Base-by-base conservation (phyloP, 2,888 invertebrate species). In the Leptinotarsa peninsularis region DNA sequence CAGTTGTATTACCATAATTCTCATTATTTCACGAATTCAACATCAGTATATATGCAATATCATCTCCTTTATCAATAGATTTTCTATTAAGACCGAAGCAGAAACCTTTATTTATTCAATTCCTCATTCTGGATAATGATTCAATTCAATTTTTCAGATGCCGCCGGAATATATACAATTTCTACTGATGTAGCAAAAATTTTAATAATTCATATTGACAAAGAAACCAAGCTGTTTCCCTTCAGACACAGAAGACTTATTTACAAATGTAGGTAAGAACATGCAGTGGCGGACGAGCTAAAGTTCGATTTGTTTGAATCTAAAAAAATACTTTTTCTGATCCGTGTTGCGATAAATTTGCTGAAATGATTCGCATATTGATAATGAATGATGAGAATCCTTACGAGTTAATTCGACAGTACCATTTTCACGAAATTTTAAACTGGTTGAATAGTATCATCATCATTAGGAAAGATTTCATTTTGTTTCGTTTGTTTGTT, bases 71-170 rank as follows among this genome's bases (percentile, higher is more conserved):
- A 18, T 13, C 54, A 54, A 54, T n/a, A 54, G 43, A 10, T 10
- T 54, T 54, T 54, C 18, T 5, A 18, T 54, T 18, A 4, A 5
- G 18, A 18, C 54, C 1, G 54, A 54, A 18, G 18, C 10, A 7
- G 54, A 18, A 54, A 18, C 18, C 54, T 21, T n/a, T 54, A 18
- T 10, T 18, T 54, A 54, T 54, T 54, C 54, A 54, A 54, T 54
- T 54, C 18, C 18, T n/a, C 13, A 18, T 54, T n/a, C 18, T 54
- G 18, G 18, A 13, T 54, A 54, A n/a, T 13, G 18, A 54, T n/a
- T 54, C 54, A 54, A 54, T 54, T 54, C 18, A n/a, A 54, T 18
- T 4, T 54, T 58, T 58, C 58, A 23, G 58, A 58, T 58, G 58
- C 21, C 58, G 27, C 13, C 21, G 23, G 4, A 58, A 23, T 58